A percentile compares a stretch with the other conserved stretches of the same genome.
phyloP scores from a whole-genome alignment of 2,888 invertebrate species.

The Agonopterix alstromeriana region DNA sequence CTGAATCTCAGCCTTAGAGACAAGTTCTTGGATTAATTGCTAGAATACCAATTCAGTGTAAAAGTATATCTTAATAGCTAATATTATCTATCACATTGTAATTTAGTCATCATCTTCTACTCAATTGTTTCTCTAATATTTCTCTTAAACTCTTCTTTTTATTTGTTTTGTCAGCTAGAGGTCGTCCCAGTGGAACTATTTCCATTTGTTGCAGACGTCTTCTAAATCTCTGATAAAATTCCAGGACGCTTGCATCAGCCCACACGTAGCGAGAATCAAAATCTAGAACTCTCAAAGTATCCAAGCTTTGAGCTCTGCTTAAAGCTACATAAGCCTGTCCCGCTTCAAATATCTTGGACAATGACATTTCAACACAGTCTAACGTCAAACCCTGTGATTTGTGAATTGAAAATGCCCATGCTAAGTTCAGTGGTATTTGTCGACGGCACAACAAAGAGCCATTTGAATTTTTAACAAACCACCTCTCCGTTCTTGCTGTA shows the following conservation, averaged over 20 bases:
- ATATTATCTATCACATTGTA: too few relatives aligned
- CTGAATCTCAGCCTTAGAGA: too few relatives aligned
- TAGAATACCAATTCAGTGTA: too few relatives aligned
- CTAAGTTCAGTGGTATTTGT: conserved; percentile 92
- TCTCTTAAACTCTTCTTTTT: conserved; percentile 59
- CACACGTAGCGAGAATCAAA: conserved; percentile 92
- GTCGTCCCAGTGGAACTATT: conserved; percentile 78
- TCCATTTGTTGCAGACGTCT: conserved; percentile 79
- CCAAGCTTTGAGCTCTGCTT: conserved; percentile 92
- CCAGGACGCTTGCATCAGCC: conserved; percentile 89
- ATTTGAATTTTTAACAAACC: conserved; percentile 84
- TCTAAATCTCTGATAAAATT: conserved; percentile 86
- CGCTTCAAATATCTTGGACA: conserved; percentile 94
- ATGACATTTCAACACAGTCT: conserved; percentile 96
- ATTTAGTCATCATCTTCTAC: conserved; percentile 25
- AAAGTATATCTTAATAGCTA: too few relatives aligned
- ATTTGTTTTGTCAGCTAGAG: conserved; percentile 56
- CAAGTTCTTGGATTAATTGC: too few relatives aligned
- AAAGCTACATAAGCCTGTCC: conserved; percentile 98
- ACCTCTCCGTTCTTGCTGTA: conserved; percentile 85
- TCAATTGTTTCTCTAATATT: conserved; percentile 57
- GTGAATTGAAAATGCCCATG: conserved; percentile 99
- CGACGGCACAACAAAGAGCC: conserved; percentile 71
- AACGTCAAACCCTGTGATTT: conserved; percentile 96
- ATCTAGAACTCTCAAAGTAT: conserved; percentile 90